These are phyloP conservation scores for Calcarius ornatus DNA, from an alignment of 2,113 vertebrate genomes.

Conservation along the genomic window DNA sequence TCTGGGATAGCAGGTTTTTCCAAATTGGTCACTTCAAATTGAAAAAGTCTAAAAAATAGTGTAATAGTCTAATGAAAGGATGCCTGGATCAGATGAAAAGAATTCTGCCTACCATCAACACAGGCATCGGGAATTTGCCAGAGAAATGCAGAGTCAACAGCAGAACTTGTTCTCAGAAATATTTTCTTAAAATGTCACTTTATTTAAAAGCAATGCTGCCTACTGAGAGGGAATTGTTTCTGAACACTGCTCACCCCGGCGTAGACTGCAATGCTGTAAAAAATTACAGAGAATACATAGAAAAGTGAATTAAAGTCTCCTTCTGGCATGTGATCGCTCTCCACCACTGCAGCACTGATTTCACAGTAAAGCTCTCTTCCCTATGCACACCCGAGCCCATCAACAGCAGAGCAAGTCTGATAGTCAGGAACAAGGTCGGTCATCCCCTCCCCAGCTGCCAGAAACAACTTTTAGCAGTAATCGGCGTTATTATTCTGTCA, in stretches of 20 bases:
- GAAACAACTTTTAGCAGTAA: constrained; percentile 76
- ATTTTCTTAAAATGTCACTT: background rate
- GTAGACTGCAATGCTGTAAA: background rate
- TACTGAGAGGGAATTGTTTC: background rate
- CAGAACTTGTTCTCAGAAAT: background rate
- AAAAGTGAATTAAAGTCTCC: background rate
- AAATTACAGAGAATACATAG: background rate
- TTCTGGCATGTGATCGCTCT: background rate
- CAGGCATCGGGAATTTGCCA: background rate
- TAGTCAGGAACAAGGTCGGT: constrained; percentile 59
- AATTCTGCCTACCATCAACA: constrained; percentile 21
- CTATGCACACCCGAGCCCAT: background rate
- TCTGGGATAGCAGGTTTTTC: background rate
- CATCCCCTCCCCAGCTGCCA: constrained; percentile 49
- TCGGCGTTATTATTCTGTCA: constrained; percentile 77
- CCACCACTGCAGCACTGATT: constrained; percentile 14
- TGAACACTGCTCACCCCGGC: background rate
- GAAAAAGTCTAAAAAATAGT: background rate
- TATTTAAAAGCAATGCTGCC: background rate
- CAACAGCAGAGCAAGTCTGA: constrained; percentile 63
- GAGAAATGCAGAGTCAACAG: constrained; percentile 36
- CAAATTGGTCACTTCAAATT: background rate
- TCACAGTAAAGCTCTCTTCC: background rate
- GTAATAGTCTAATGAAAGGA: background rate
- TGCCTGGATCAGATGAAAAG: background rate